A percentile compares a stretch with the other conserved stretches of the same genome.
Evolutionary conservation across 2,113 vertebrate species (phyloP).

Genomic region (Nannobrachium achirus): DNA sequence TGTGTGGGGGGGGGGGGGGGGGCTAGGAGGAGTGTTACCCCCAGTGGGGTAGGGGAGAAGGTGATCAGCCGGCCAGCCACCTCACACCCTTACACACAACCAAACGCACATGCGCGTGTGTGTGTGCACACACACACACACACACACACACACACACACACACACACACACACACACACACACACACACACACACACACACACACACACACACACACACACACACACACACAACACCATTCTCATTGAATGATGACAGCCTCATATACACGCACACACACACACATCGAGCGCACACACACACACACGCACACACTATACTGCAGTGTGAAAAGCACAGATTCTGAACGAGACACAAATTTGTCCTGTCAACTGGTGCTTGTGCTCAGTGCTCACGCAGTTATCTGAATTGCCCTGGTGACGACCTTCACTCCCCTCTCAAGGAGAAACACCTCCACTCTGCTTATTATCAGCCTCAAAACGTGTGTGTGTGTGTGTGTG

Average conservation of each 20-base stretch:
- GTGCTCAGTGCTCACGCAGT: background rate
- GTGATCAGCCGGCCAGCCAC: conserved; percentile 86
- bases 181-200: background rate
- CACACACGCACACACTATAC: conserved; percentile 83
- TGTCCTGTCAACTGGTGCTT: conserved; percentile 87
- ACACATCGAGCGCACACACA: conserved; percentile 82
- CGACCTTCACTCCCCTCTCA: conserved; percentile 76
- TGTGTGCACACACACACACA: background rate
- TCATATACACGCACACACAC: conserved; percentile 60
- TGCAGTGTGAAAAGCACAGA: conserved; percentile 85
- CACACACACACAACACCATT: conserved; percentile 76
- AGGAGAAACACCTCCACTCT: conserved; percentile 67
- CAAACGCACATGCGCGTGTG: background rate
- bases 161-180: conserved; percentile 5
- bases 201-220: conserved; percentile 57
- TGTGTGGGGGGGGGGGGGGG: background rate
- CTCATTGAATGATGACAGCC: no score
- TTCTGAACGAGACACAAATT: conserved; percentile 92
- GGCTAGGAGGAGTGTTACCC: conserved; percentile 68
- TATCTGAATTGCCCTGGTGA: conserved; percentile 31
- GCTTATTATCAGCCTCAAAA: conserved; percentile 41
- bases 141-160: background rate
- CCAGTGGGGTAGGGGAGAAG: conserved; percentile 71
- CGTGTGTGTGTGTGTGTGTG: conserved; percentile 22
- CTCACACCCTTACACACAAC: conserved; percentile 86